Evolutionary conservation across 1,140 invertebrate genomes (phyloP).

Genomic region (Odontomachus brunneus): DNA sequence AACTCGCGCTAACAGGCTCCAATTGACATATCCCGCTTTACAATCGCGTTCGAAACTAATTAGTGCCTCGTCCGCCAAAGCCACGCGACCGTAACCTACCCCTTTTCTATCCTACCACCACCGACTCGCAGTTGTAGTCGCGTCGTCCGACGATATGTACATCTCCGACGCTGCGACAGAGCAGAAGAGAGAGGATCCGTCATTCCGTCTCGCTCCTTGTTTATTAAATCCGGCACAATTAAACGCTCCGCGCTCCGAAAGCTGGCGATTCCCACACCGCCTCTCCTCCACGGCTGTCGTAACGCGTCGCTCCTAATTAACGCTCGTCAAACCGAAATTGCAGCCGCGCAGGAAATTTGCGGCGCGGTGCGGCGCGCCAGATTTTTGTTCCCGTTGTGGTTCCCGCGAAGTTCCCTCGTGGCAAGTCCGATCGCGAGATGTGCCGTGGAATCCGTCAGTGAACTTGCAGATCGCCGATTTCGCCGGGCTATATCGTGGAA

Average conservation of each 20-base stretch:
- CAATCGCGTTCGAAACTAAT: conserved; percentile 51
- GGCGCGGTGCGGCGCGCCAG: conserved; percentile 2
- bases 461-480: neutral
- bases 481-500: too few species aligned
- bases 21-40: conserved; percentile 40
- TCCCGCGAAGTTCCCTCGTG: neutral
- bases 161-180: neutral
- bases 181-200: too few species aligned
- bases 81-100: conserved; percentile 29
- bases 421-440: neutral
- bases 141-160: too few species aligned
- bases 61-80: conserved; percentile 38
- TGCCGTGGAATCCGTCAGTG: neutral
- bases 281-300: neutral
- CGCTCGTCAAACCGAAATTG: conserved; percentile 38
- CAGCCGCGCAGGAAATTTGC: conserved; percentile 26
- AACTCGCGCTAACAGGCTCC: conserved; percentile 42
- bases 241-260: conserved; percentile 28
- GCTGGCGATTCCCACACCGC: conserved; percentile 2
- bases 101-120: neutral
- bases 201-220: neutral
- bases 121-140: neutral
- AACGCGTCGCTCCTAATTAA: conserved; percentile 41
- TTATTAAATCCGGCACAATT: conserved; percentile 36
- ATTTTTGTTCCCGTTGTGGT: conserved; percentile 8